Evolutionary conservation across 2,888 invertebrate species (phyloP), one percentile per base, ranked within the genome.

Genomic region (Pollenia labialis): DNA sequence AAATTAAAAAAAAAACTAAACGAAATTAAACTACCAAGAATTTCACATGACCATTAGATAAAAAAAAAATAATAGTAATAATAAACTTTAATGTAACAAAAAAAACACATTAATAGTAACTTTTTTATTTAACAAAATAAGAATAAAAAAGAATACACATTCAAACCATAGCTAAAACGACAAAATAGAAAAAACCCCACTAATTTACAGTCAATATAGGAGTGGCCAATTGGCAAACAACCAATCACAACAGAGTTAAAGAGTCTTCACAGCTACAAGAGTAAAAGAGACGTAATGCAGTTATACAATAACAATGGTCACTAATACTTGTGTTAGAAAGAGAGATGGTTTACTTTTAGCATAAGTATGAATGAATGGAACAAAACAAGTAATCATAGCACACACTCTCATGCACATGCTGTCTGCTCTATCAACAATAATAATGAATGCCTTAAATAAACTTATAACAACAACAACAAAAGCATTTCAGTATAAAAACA

Each of bases 211-310:
- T 82, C 80, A 85, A 87, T 76, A 85, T 74, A 87, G 88, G 89
- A 85, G 89, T 87, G 89, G 88, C 88, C 85, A 87, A 86, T 60
- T 71, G 62, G 60, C 18, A 71, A 81, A 75, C 56, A 77, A 76
- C 89, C 89, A 89, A 89, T 89, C 88, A 85, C 77, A 88, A 76
- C 64, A n/a, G 32, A 68, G 56, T 1, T 40, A 7, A 32, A 42
- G 7, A 2, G 3, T 4, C 1, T 11, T 0, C 11, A 40, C 9
- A 58, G 12, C 6, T 4, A 76, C n/a, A 40, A 69, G 81, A 54
- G 42, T 42, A 79, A 80, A 46, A 85, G 76, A 76, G 80, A 69
- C 9, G 64, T 11, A 23, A 7, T 16, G 60, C 2, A 0, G 3
- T 16, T 14, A 6, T 58, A 46, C 32, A 12, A 14, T 14, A 18